Conservation (phyloP, 2,113 vertebrate species). For the Oryzias woworae region DNA sequence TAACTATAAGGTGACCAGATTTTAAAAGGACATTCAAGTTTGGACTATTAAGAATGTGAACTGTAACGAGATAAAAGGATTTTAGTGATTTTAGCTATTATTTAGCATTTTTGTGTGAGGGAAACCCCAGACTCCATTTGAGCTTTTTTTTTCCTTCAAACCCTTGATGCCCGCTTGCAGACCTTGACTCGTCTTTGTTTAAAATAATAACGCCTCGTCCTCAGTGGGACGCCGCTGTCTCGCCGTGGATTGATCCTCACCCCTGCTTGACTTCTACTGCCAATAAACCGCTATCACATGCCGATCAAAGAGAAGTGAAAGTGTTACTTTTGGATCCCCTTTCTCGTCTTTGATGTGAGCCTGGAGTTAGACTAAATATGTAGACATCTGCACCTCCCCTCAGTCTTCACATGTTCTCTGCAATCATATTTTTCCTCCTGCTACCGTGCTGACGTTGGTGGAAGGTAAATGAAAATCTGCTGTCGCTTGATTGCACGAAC, state of each 20-base stretch:
- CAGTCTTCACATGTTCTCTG: constrained; percentile 54
- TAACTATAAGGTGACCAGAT: too few species aligned
- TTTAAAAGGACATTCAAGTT: too few species aligned
- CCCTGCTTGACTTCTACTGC: constrained; percentile 64
- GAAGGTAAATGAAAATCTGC: constrained; percentile 77
- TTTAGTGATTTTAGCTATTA: too few species aligned
- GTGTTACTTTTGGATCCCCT: constrained; percentile 78
- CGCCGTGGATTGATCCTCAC: constrained; percentile 62
- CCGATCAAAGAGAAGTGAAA: constrained; percentile 74
- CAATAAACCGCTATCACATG: constrained; percentile 74
- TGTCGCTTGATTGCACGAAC: constrained; percentile 80
- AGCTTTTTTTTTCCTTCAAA: not conserved
- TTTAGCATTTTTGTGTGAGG: too few species aligned
- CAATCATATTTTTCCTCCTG: constrained; percentile 50
- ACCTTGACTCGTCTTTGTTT: constrained; percentile 61
- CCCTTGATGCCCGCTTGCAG: constrained; percentile 25
- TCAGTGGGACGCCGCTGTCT: constrained; percentile 35
- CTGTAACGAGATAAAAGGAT: too few species aligned
- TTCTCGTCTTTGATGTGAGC: constrained; percentile 72
- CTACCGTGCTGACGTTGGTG: constrained; percentile 35
- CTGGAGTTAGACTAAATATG: constrained; percentile 76
- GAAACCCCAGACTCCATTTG: not conserved
- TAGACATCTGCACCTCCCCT: constrained; percentile 64
- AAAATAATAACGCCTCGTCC: constrained; percentile 64
- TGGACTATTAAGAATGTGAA: too few species aligned